Base-by-base conservation (phyloP, 2,888 invertebrate species). In the Adineta ricciae region DNA sequence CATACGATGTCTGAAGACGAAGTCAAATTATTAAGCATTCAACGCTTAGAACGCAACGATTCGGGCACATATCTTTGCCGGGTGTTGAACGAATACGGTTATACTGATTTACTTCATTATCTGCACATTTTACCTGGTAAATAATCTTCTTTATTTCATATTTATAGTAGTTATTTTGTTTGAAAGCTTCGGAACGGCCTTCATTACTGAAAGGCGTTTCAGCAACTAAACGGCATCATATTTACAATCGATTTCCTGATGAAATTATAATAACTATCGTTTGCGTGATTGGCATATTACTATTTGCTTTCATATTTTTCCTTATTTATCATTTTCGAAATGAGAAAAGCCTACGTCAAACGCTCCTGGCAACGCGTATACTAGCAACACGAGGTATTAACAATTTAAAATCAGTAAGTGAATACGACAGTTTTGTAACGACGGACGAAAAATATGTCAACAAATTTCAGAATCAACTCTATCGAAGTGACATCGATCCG, bases 261-360 rank as follows among this genome's bases (percentile, higher is more conserved):
- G 73, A 78, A 78, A 27, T 78, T 9, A 78, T 78, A 21, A 78
- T 78, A 41, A 24, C 24, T 1, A 78, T 78, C 27, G 41, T 24
- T 78, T 78, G 38, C 41, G 2, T 41, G 38, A 78, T 78, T 78
- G 73, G 38, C 8, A 41, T 78, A 38, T 41, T 78, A 19, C 2
- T 78, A 38, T 78, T 78, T 78, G 41, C 38, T 24, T 78, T 78
- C 41, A 24, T 41, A 78, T 41, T 78, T n/a, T 78, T 78, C 41
- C 73, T 78, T 78, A 78, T 78, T n/a, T 78, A 78, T 24, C 73
- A 78, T 78, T 78, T 36, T 78, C 73, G 73, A 21, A 78, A 78
- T 24, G 38, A 78, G 41, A 78, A 78, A 78, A 41, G 73, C 41
- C 21, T 78, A 78, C 73, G 38, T 24, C 73, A 41, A 24, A 41